These are phyloP conservation scores for Diplazon laetatorius DNA, from an alignment of 2,888 invertebrate species.

Conservation along the genomic window DNA sequence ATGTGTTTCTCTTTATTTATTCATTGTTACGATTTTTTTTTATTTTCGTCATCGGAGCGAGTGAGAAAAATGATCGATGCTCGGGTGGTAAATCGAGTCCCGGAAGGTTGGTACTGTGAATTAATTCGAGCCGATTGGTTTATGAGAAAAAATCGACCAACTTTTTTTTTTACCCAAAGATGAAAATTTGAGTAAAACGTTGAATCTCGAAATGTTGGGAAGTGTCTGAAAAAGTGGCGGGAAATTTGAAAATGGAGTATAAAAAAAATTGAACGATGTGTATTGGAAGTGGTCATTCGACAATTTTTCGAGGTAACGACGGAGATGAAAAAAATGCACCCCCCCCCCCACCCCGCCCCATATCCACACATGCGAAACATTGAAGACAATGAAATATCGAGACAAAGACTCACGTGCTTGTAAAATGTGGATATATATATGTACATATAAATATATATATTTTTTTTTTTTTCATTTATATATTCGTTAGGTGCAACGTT, in stretches of 20 bases:
- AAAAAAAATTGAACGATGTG: slow-evolving; percentile 1
- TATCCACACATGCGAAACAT: neutral
- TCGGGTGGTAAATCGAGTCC: too few relatives aligned
- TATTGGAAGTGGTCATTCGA: neutral
- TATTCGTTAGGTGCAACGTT: slow-evolving; percentile 41
- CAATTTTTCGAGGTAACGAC: slow-evolving; percentile 12
- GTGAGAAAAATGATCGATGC: too few relatives aligned
- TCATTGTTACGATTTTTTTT: too few relatives aligned
- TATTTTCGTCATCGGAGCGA: too few relatives aligned
- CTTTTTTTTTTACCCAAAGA: too few relatives aligned
- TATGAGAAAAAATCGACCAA: too few relatives aligned
- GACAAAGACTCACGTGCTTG: slow-evolving; percentile 42
- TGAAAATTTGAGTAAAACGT: neutral
- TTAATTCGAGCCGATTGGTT: too few relatives aligned
- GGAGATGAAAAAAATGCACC: neutral
- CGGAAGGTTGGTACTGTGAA: too few relatives aligned
- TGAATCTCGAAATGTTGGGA: neutral
- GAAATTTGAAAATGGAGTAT: neutral
- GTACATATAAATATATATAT: too few relatives aligned
- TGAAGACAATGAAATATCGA: slow-evolving; percentile 45
- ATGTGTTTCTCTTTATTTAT: too few relatives aligned
- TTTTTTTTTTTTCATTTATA: slow-evolving; percentile 28
- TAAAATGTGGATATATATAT: slow-evolving; percentile 38
- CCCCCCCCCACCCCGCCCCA: neutral
- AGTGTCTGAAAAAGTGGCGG: neutral